Conservation (phyloP, 2,797 vertebrate species). For the Melanotaenia parkinsoni region DNA sequence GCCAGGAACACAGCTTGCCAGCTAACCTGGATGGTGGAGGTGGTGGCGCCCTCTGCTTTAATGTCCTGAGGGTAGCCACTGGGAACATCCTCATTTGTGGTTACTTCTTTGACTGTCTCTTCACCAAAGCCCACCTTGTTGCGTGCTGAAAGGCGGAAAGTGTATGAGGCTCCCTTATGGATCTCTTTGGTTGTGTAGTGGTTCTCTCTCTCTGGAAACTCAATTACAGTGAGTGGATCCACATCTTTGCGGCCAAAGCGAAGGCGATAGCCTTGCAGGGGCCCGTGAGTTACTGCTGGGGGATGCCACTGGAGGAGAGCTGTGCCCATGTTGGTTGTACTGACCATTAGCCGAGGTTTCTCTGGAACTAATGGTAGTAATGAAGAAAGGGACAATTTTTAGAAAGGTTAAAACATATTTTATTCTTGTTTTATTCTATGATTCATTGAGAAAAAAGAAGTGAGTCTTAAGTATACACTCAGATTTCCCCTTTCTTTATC, state of each 20-base stretch:
- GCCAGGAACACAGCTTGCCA: constrained; percentile 92
- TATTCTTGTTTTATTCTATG: not conserved
- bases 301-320: constrained; percentile 98
- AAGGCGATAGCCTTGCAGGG: constrained; percentile 94
- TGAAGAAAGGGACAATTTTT: constrained; percentile 48
- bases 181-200: constrained; percentile 98
- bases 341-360: constrained; percentile 95
- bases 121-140: constrained; percentile 99
- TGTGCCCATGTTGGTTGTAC: constrained; percentile 98
- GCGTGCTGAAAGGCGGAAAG: constrained; percentile 94
- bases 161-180: constrained; percentile 95
- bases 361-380: constrained; percentile 90
- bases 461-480: no score
- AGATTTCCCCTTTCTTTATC: constrained; percentile 7
- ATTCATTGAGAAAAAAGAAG: not conserved
- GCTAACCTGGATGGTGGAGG: constrained; percentile 92
- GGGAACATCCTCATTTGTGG: constrained; percentile 92
- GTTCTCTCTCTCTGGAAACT: constrained; percentile 96
- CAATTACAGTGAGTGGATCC: constrained; percentile 90
- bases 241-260: constrained; percentile 95
- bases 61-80: constrained; percentile 96
- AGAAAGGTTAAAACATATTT: constrained; percentile 8
- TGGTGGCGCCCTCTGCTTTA: constrained; percentile 90
- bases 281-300: constrained; percentile 91
- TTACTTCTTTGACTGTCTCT: constrained; percentile 96